Evolutionary conservation across 2,113 vertebrate genomes (phyloP), one percentile per base, ranked within the genome.

Genomic region (Percopsis transmontana): DNA sequence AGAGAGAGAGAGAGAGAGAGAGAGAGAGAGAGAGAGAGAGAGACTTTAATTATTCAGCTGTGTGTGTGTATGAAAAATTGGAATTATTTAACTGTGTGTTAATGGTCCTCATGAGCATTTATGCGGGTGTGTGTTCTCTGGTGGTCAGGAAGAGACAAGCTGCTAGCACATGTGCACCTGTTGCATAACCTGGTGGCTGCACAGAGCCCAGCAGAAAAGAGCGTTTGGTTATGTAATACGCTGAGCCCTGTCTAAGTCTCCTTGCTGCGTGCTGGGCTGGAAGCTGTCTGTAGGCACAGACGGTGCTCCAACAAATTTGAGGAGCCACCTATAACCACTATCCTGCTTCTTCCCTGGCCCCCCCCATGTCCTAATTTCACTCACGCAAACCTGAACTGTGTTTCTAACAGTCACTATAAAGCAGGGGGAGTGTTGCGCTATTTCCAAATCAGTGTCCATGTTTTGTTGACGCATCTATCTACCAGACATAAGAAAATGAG

Each of bases 111-210:
- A 4, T 33, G 27, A 33, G 27, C 27, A 33, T 33, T 4, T 33
- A 33, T 33, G 66, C 66, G 2, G 39, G 44, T 52, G 45, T 41
- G 13, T 40, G 58, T 53, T 75, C 70, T 57, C 50, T 16, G 52
- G 48, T 60, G 68, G 80, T 83, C 83, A 79, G 72, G 66, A 47
- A 82, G 74, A 87, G 80, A 84, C 60, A 41, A 84, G 79, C 85
- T 81, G 83, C 81, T 54, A 70, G 81, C 86, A 87, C 90, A 87
- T 92, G 90, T 87, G 87, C 89, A 91, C 91, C 88, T 91, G 91
- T 90, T 91, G 89, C 88, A 85, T 92, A 91, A 91, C 84, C 80
- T 83, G 72, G 78, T 81, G 81, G 77, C 84, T 51, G 63, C 58
- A 76, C 50, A 65, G 66, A 84, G 82, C 68, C 6, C 53, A 56